phyloP scores from a whole-genome alignment of 1,140 invertebrate genomes.

The Pseudomyrmex cubaensis region DNA sequence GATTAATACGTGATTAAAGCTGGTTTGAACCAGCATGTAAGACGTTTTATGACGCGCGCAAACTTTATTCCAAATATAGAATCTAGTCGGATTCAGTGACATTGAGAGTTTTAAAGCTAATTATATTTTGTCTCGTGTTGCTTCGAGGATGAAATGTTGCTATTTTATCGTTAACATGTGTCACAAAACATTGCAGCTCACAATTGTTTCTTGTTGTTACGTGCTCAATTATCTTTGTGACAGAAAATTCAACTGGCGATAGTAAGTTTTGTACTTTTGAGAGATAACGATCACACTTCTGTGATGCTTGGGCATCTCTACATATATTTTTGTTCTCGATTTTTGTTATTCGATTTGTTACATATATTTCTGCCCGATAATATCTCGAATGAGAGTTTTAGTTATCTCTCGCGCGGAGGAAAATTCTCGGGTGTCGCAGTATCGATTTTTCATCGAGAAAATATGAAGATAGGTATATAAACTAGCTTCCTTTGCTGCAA shows the following conservation, averaged over 20 bases:
- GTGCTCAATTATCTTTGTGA: background rate
- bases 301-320: background rate
- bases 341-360: background rate
- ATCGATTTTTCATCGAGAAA: conserved; percentile 43
- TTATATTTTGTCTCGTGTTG: conserved; percentile 28
- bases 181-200: background rate
- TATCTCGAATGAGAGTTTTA: no score
- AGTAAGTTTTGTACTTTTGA: no score
- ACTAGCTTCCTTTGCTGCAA: no score
- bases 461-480: background rate
- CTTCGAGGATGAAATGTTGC: background rate
- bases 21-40: background rate
- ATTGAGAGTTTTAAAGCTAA: conserved; percentile 29
- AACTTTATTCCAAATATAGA: conserved; percentile 46
- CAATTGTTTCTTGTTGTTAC: background rate
- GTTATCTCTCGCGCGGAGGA: background rate
- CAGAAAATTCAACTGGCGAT: no score
- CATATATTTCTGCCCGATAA: background rate
- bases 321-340: background rate
- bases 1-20: conserved; percentile 23
- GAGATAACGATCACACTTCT: no score
- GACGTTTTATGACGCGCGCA: background rate
- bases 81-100: conserved; percentile 25
- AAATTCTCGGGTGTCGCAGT: background rate
- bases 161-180: background rate